Base-by-base conservation (phyloP, 2,888 invertebrate species). In the Stenodera caucasica region DNA sequence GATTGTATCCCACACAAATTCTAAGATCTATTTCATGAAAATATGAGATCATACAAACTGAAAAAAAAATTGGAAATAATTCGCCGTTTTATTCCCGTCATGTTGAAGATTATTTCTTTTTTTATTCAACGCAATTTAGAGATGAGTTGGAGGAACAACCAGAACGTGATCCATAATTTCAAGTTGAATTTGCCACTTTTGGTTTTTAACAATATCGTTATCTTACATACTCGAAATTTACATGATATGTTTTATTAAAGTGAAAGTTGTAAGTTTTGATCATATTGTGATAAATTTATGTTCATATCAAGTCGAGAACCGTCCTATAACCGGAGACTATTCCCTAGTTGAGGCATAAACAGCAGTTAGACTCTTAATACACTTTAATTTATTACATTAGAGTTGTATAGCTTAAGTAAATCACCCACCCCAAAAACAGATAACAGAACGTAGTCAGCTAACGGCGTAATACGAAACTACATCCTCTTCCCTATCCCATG, bases 341-440 rank as follows among this genome's bases (percentile, higher is more conserved):
- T 62, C 65, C 62, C 62, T 45, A 51, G 49, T 49, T 58, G 55
- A 52, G 52, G 53, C 65, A 63, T 65, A 63, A 65, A 65, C 63
- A 65, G 60, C 63, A 65, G 60, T 65, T 67, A 63, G 61, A 53
- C 67, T 63, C 67, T 65, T 65, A 67, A 67, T 67, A 67, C 60
- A 60, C 60, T 62, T 61, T 63, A 67, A 67, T 67, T 67, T 65
- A 67, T 67, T 57, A 57, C 61, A 58, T 64, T 59, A 63, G 53
- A 59, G 63, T 60, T 54, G 58, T 58, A 64, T 63, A 64, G 60
- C 66, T 63, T 59, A 56, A 60, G 61, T 66, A 64, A 64, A 66
- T 66, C 63, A 66, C 61, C 57, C 57, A 55, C 58, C n/a, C n/a
- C n/a, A n/a, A n/a, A 64, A 45, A 55, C 58, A 63, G 66, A 66